Evolutionary conservation across 2,888 invertebrate species (phyloP).

Genomic region (Blera fallax): DNA sequence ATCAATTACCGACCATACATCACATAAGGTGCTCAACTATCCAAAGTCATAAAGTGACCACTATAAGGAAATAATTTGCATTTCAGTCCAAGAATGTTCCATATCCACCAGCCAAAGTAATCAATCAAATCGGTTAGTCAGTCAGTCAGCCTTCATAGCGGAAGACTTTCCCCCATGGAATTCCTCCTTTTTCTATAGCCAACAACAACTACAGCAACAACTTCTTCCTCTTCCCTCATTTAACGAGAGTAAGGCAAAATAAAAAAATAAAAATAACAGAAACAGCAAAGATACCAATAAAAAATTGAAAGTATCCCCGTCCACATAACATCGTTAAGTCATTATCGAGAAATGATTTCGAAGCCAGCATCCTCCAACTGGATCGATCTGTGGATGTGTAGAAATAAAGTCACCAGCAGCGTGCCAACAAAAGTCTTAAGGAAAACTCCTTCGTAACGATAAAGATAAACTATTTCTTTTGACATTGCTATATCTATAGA

Average conservation of each 20-base stretch:
- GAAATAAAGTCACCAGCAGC: conserved; percentile 54
- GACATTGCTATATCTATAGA: conserved; percentile 38
- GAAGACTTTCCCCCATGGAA: conserved; percentile 67
- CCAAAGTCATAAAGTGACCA: conserved; percentile 26
- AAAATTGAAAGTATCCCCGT: conserved; percentile 66
- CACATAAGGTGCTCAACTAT: not conserved
- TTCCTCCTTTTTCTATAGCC: conserved; percentile 14
- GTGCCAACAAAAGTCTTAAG: not conserved
- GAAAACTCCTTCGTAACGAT: conserved; percentile 11
- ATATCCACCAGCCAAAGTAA: conserved; percentile 39
- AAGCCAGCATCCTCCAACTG: conserved; percentile 35
- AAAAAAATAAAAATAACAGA: not conserved
- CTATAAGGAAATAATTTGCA: conserved; percentile 30
- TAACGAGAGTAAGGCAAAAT: conserved; percentile 16
- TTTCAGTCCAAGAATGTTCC: conserved; percentile 45
- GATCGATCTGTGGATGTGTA: not conserved
- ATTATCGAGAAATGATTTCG: conserved; percentile 55
- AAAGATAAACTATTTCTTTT: conserved; percentile 51
- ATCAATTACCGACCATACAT: conserved; percentile 3
- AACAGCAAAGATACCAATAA: conserved; percentile 21
- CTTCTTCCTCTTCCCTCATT: not conserved
- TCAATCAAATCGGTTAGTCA: conserved; percentile 42
- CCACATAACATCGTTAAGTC: conserved; percentile 70
- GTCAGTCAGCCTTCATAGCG: not conserved
- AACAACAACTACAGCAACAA: not conserved